Base-by-base conservation (phyloP, 2,113 vertebrate species). In the Laterallus jamaicensis region DNA sequence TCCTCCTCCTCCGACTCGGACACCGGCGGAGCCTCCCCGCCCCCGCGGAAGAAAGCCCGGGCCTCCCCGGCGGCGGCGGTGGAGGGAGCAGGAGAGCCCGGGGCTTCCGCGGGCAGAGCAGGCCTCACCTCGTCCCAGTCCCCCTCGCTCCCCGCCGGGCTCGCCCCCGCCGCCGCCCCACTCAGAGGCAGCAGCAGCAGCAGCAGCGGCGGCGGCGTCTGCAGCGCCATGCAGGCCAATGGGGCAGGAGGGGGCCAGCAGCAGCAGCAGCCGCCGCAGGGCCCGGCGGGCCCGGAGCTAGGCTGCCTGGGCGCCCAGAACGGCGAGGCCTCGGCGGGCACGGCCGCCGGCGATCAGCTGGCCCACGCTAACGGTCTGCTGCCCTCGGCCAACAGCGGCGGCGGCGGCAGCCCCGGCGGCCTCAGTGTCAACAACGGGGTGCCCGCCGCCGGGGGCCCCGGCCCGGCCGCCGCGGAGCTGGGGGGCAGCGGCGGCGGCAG, bases 31-130 rank as follows among this genome's bases (percentile, higher is more conserved):
- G 97, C 97, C 97, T 99, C 99, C 98, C 99, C 99, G 99, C 98
- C 99, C 98, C 99, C 99, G 99, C 99, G 99, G 99, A 99, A 99
- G 98, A 99, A 99, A 98, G 99, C 98, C 98, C 98, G 98, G 98
- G 97, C 96, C 91, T 97, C 98, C 98, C 97, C 98, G 98, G 98
- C 98, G 98, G 98, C 96, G 98, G 98, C 97, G 98, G 97, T 96
- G 97, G 97, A 98, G 98, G 97, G 97, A 98, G 96, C 98, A 98
- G 98, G 98, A 98, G 98, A 98, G 98, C 98, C 97, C 98, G 98
- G 98, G 98, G 98, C 98, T 98, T 98, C 98, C 97, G 97, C 98
- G 97, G 98, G 98, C 98, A 98, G 98, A 98, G 98, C 98, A 98
- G 98, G 98, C 98, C 98, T 98, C 97, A 98, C 98, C 88, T 96